Evolutionary conservation across 2,113 vertebrate species (phyloP), one percentile per base, ranked within the genome.

Genomic region (Gracilinanus agilis): DNA sequence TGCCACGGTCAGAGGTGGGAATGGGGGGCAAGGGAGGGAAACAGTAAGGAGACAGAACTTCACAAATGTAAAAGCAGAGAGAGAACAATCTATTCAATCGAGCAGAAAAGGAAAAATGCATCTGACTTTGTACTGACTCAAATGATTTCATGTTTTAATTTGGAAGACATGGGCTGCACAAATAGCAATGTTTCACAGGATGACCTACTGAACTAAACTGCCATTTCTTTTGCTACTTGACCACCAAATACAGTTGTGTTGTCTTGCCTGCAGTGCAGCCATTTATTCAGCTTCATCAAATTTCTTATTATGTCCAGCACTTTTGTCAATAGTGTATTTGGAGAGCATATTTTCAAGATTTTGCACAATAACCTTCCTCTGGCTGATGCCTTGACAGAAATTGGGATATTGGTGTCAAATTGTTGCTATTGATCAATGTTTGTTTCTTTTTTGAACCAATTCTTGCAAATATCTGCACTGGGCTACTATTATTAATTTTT

Each of bases 231-330:
- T n/a, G 0, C 44, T 98, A 96, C 95, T 90, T 97, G 96, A 97
- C 96, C 97, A 96, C 16, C 92, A 96, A 97, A 97, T 96, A 29
- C 1, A 94, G 92, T 97, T 96, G 92, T 96, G 88, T 93, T 96
- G 54, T 96, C 94, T 96, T 90, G 95, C 53, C 55, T 94, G 97
- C 94, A 89, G 83, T 90, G 93, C 3, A 75, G 90, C 96, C 95
- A 97, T 98, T 98, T 98, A 98, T 98, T 98, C 98, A 96, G 98
- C 98, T 97, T 98, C 97, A 98, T 98, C 98, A 98, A 96, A 96
- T 97, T 98, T 98, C 98, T 98, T 98, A 97, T 98, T 98, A 97
- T 94, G 93, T 55, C 89, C 91, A 54, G 11, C 0, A 96, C 92
- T 97, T 98, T 96, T 95, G 93, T 98, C 98, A 98, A 98, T 98